Evolutionary conservation across 2,888 invertebrate species (phyloP).

Genomic region (Drymonia ruficornis): DNA sequence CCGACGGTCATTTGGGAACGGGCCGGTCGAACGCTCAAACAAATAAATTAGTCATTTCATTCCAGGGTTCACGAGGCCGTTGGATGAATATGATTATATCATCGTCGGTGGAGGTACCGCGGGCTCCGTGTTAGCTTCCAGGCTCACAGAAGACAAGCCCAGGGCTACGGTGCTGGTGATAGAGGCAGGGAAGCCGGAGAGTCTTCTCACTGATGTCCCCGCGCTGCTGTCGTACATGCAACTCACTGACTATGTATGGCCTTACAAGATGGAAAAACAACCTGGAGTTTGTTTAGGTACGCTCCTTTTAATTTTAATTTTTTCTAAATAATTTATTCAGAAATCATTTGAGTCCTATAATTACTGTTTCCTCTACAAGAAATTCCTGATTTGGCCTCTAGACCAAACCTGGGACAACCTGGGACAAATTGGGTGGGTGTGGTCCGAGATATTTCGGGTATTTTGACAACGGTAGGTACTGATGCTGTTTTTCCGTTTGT

Average conservation of each 20-base stretch:
- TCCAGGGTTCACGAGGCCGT: slow-evolving; percentile 56
- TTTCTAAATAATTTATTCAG: too few relatives aligned
- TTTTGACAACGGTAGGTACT: too few relatives aligned
- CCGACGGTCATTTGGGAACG: background rate
- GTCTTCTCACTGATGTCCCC: slow-evolving; percentile 84
- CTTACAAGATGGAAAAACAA: slow-evolving; percentile 86
- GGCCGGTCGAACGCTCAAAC: slow-evolving; percentile 2
- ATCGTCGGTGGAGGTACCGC: slow-evolving; percentile 89
- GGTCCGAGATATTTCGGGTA: too few relatives aligned
- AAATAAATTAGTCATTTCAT: background rate
- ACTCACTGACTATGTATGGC: slow-evolving; percentile 86
- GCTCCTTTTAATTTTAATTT: too few relatives aligned
- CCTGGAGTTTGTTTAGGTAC: slow-evolving; percentile 81
- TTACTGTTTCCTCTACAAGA: too few relatives aligned
- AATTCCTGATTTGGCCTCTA: too few relatives aligned
- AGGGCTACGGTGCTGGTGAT: slow-evolving; percentile 85
- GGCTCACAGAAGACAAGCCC: slow-evolving; percentile 86
- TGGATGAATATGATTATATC: slow-evolving; percentile 87
- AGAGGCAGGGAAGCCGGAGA: slow-evolving; percentile 85
- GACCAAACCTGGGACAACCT: too few relatives aligned
- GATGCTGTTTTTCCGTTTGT: too few relatives aligned
- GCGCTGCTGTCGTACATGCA: slow-evolving; percentile 84
- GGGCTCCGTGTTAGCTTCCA: slow-evolving; percentile 88
- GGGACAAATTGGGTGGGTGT: too few relatives aligned
- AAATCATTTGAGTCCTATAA: too few relatives aligned